Conservation (phyloP, 1,140 invertebrate species). For the Phortica variegata region DNA sequence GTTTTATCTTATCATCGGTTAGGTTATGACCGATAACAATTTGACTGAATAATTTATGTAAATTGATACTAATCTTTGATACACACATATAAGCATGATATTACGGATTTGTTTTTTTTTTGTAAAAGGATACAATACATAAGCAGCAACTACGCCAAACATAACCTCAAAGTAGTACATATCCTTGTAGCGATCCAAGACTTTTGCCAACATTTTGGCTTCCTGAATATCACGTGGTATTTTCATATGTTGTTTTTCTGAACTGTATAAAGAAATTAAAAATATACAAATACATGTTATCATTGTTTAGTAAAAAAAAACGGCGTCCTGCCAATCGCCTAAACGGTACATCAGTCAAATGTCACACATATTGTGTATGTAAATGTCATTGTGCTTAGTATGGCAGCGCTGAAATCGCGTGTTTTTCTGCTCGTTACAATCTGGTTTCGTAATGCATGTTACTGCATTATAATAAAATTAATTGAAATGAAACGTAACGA, state of each 20-base stretch:
- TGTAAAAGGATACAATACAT: constrained; percentile 96
- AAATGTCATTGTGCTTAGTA: no score
- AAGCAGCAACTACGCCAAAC: constrained; percentile 84
- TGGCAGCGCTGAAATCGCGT: no score
- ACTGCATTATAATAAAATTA: no score
- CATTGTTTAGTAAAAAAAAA: no score
- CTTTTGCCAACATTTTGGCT: constrained; percentile 89
- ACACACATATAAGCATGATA: no score
- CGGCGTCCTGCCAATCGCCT: no score
- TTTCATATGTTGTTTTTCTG: constrained; percentile 86
- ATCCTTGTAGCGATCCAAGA: constrained; percentile 92
- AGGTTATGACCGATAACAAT: no score
- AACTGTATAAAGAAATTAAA: constrained; percentile 66
- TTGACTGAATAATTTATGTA: no score
- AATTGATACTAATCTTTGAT: no score
- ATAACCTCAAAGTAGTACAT: constrained; percentile 92
- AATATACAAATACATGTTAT: constrained; percentile 8
- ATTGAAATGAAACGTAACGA: no score
- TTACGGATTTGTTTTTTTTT: constrained; percentile 10
- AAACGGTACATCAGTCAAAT: constrained; percentile 18
- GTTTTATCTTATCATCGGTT: no score
- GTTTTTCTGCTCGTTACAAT: constrained; percentile 8
- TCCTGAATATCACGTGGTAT: constrained; percentile 93
- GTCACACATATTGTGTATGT: not conserved
- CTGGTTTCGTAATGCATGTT: constrained; percentile 41